Conservation (phyloP, 2,797 vertebrate genomes). For the Salarias fasciatus region DNA sequence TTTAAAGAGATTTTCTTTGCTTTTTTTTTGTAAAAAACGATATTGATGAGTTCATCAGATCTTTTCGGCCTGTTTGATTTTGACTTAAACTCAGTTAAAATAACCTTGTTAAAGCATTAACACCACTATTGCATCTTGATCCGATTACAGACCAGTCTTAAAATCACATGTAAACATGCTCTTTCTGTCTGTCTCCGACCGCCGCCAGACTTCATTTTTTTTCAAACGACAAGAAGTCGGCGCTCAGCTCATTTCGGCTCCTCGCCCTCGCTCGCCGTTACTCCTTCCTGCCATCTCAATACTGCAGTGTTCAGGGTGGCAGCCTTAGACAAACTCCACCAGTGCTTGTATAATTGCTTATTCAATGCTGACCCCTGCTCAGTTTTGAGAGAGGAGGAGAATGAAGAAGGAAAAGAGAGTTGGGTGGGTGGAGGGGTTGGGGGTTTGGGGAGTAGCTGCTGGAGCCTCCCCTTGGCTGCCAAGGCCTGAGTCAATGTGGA, state of each 20-base stretch:
- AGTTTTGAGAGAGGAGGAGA: conserved; percentile 70
- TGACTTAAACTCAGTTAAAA: conserved; percentile 14
- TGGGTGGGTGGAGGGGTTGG: conserved; percentile 2
- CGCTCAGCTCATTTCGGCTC: conserved; percentile 74
- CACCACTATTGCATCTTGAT: conserved; percentile 21
- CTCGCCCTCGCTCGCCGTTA: conserved; percentile 4
- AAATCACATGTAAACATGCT: conserved; percentile 32
- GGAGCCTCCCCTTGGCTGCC: conserved; percentile 85
- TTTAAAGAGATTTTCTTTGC: too few relatives aligned
- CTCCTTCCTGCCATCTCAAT: conserved; percentile 80
- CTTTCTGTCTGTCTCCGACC: conserved; percentile 57
- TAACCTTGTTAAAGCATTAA: conserved; percentile 43
- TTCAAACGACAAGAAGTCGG: conserved; percentile 77
- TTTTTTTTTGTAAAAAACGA: too few relatives aligned
- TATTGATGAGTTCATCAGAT: not conserved
- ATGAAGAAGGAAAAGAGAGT: conserved; percentile 33
- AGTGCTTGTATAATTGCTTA: conserved; percentile 96
- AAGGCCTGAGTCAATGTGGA: conserved; percentile 94
- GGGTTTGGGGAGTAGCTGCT: conserved; percentile 77
- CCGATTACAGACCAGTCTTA: conserved; percentile 33
- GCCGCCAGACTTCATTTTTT: conserved; percentile 12
- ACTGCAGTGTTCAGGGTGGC: conserved; percentile 79
- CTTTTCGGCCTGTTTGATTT: not conserved
- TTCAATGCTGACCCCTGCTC: conserved; percentile 94
- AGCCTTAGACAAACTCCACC: conserved; percentile 93